Evolutionary conservation across 2,888 invertebrate species (phyloP).

Genomic region (Parasteatoda lunata): DNA sequence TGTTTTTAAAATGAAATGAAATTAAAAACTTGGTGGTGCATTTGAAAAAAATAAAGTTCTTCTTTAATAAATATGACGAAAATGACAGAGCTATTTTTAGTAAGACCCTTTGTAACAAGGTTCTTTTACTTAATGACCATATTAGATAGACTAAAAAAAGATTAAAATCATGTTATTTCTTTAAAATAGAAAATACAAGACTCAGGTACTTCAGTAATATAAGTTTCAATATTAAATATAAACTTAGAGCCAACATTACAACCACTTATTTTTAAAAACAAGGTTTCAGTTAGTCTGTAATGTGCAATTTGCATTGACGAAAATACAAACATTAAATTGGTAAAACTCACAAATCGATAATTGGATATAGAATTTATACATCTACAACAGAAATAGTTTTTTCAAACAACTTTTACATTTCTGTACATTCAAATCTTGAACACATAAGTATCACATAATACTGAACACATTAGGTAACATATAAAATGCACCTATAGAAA

Average conservation of each 20-base stretch:
- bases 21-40: too few species aligned
- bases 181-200: too few species aligned
- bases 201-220: too few species aligned
- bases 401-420: not conserved
- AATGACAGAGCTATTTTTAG: not conserved
- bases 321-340: not conserved
- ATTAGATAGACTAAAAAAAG: too few species aligned
- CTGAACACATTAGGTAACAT: slow-evolving; percentile 50
- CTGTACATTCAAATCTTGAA: slow-evolving; percentile 31
- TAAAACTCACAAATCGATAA: not conserved
- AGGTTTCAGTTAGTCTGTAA: too few species aligned
- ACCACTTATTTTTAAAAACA: too few species aligned
- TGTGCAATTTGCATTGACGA: not conserved
- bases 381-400: not conserved
- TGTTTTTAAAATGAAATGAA: too few species aligned
- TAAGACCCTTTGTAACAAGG: not conserved
- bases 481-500: slow-evolving; percentile 26
- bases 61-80: too few species aligned
- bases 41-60: too few species aligned
- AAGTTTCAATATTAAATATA: too few species aligned
- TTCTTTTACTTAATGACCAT: not conserved
- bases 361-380: not conserved
- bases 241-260: too few species aligned
- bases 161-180: too few species aligned
- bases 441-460: slow-evolving; percentile 52